Evolutionary conservation across 2,113 vertebrate species (phyloP).

Genomic region (Pomatorhinus ruficollis): DNA sequence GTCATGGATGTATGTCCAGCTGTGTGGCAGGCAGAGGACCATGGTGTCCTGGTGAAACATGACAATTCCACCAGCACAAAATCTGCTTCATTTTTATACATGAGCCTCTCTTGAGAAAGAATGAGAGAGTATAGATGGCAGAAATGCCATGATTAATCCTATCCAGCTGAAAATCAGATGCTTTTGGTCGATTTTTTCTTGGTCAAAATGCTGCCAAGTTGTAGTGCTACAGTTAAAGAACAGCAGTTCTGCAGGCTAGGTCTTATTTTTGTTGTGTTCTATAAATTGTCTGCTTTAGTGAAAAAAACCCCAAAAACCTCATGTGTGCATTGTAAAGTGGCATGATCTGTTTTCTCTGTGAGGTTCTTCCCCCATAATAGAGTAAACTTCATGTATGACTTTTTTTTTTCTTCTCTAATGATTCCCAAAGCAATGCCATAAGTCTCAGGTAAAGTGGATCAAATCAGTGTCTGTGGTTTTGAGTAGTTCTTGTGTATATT

Average conservation of each 20-base stretch:
- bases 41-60: background rate
- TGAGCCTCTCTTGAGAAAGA: background rate
- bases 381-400: background rate
- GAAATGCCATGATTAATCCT: background rate
- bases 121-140: background rate
- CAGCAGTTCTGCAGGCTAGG: background rate
- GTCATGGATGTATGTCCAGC: background rate
- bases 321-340: background rate
- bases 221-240: background rate
- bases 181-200: background rate
- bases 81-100: background rate
- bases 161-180: background rate
- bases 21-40: background rate
- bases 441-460: slow-evolving; percentile 51
- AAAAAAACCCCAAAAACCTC: background rate
- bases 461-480: background rate
- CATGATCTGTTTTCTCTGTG: background rate
- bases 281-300: background rate
- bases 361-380: background rate
- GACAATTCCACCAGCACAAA: background rate
- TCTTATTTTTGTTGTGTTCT: background rate
- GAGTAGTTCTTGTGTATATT: background rate
- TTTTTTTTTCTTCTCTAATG: slow-evolving; percentile 11
- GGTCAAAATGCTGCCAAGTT: background rate
- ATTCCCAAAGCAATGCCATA: slow-evolving; percentile 55